These are phyloP conservation scores for Acrobasis repandana DNA, from an alignment of 2,888 invertebrate genomes.

Conservation along the genomic window DNA sequence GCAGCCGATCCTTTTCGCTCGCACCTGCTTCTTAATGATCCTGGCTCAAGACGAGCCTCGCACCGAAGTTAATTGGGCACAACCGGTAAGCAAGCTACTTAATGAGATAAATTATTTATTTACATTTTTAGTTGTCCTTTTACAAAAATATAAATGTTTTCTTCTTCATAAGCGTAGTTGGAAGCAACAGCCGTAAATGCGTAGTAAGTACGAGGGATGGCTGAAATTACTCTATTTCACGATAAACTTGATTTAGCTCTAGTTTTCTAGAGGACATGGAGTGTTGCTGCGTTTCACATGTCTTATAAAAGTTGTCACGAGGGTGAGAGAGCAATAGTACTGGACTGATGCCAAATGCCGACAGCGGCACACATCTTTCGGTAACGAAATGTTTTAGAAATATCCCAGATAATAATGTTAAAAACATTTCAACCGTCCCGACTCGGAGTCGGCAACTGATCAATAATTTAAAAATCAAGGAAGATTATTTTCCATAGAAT, in stretches of 20 bases:
- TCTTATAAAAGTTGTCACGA: constrained; percentile 67
- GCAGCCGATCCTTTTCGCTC: constrained; percentile 34
- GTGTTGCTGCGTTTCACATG: constrained; percentile 53
- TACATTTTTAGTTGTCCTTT: constrained; percentile 26
- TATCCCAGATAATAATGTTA: constrained; percentile 48
- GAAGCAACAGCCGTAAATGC: constrained; percentile 3
- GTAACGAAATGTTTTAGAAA: constrained; percentile 71
- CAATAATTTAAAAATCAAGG: not conserved
- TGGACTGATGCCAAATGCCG: constrained; percentile 74
- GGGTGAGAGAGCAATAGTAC: constrained; percentile 71
- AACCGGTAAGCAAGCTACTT: constrained; percentile 34
- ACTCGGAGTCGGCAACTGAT: not conserved
- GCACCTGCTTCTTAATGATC: constrained; percentile 32
- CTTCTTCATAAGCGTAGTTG: not conserved
- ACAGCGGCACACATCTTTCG: constrained; percentile 69
- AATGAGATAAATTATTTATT: constrained; percentile 13
- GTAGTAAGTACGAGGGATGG: not conserved
- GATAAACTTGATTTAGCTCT: constrained; percentile 1
- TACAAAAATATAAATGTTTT: constrained; percentile 42
- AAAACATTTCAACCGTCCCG: constrained; percentile 16
- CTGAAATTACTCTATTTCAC: not conserved
- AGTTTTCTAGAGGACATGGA: constrained; percentile 42
- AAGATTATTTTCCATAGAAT: not conserved
- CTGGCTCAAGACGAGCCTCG: constrained; percentile 30
- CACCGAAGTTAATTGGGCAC: constrained; percentile 34